phyloP scores from a whole-genome alignment of 2,797 vertebrate genomes.

The Emydoidea blandingii region DNA sequence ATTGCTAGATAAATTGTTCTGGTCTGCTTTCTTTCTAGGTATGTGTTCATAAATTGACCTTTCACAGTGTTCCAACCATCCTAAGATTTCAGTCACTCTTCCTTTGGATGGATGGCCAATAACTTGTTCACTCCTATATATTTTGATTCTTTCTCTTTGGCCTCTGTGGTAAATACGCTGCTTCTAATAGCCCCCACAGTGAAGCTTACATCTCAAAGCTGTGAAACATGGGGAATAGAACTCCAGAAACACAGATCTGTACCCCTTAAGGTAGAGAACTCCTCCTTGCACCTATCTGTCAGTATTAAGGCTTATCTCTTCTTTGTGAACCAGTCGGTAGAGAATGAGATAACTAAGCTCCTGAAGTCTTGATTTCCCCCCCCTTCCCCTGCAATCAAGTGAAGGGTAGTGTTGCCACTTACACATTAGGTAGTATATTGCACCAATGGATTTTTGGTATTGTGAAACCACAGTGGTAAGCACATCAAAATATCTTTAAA shows the following conservation, averaged over 20 bases:
- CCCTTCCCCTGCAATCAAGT: no score
- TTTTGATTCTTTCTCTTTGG: no score
- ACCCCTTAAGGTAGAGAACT: neutral
- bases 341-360: neutral
- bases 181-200: no score
- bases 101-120: neutral
- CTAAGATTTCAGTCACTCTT: neutral
- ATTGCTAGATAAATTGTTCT: neutral
- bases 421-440: constrained; percentile 4
- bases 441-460: neutral
- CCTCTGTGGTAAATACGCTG: no score
- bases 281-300: no score
- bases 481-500: constrained; percentile 17
- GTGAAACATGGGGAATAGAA: neutral
- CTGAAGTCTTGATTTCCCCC: neutral
- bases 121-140: neutral
- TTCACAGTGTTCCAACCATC: neutral
- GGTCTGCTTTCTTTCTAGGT: neutral
- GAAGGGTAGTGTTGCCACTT: neutral
- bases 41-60: neutral
- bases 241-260: neutral
- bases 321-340: fast-evolving
- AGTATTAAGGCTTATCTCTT: neutral
- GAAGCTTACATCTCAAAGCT: neutral
- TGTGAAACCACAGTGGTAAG: neutral